These are phyloP conservation scores for Siniperca knerii DNA, from an alignment of 2,113 vertebrate genomes.

Conservation along the genomic window DNA sequence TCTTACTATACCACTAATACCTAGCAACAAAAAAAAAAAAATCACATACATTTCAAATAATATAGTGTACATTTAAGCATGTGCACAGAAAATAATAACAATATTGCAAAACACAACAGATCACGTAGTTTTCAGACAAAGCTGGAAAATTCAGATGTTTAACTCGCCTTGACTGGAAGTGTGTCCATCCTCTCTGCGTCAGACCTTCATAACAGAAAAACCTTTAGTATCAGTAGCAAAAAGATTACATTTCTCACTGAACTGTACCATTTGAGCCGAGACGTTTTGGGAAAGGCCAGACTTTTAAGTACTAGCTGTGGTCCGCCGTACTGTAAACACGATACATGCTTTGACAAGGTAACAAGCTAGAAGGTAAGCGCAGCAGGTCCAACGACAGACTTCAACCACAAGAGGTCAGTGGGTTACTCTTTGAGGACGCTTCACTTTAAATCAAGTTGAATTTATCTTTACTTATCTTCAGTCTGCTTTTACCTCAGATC, in stretches of 20 bases:
- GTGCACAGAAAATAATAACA: not conserved
- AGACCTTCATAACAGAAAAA: constrained; percentile 70
- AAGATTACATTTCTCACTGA: not conserved
- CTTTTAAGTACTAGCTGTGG: not conserved
- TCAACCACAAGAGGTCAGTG: not conserved
- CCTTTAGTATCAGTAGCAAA: not conserved
- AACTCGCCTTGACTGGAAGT: constrained; percentile 71
- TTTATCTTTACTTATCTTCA: not conserved
- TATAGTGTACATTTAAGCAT: too few relatives aligned
- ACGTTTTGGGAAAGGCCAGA: not conserved
- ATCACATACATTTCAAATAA: not conserved
- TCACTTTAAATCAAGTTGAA: not conserved
- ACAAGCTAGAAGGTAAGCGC: too few relatives aligned
- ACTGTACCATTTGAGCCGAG: too few relatives aligned
- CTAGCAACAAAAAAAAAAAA: too few relatives aligned
- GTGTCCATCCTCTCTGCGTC: constrained; percentile 57
- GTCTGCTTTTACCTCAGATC: constrained; percentile 78
- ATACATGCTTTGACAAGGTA: too few relatives aligned
- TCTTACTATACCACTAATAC: not conserved
- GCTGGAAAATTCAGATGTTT: too few relatives aligned
- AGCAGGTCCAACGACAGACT: not conserved
- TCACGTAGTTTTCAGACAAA: not conserved
- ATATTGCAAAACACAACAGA: not conserved
- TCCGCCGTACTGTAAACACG: not conserved
- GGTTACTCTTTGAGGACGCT: not conserved